Base-by-base conservation (phyloP, 2,888 invertebrate species). In the Pseudanteris insignis region DNA sequence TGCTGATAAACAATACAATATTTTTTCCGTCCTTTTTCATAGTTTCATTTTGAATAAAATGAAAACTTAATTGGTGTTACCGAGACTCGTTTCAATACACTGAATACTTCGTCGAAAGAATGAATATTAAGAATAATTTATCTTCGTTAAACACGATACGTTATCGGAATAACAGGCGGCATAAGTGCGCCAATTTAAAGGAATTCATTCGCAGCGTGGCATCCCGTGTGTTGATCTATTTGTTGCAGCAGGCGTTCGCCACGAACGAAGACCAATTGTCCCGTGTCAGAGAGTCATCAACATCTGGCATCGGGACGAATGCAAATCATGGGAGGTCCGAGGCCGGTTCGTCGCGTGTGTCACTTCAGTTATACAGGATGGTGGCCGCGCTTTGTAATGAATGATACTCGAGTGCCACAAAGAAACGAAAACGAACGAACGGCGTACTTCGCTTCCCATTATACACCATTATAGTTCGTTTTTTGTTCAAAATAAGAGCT, bases 221-320 rank as follows among this genome's bases (percentile, higher is more conserved):
- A 36, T 53, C 51, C 51, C 47, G 36, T 46, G 34, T 28, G n/a
- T 36, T 54, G 34, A 38, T 55, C 53, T 61, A 44, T 57, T 51
- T 51, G 37, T 32, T 33, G 41, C 51, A 51, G 44, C 50, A 51
- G 66, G 47, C 66, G 47, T 66, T 71, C 70, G 46, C 50, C 30
- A 12, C 26, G 43, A 57, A 67, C 69, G 68, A 48, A 71, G 18
- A 75, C 73, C 68, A 66, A 69, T 67, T 70, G 72, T 77, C 73
- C 72, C 78, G 76, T 78, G 78, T 64, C 73, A 73, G 70, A 65
- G 58, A 70, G 70, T 74, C 71, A 78, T 79, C 77, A 77, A 64
- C 54, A 57, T 44, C 43, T 57, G 50, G 44, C 44, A 47, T 54
- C 54, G 48, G 54, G 60, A 60, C 61, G 65, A 70, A 69, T 69